phyloP scores from a whole-genome alignment of 2,113 vertebrate species.

The Thamnaconus septentrionalis region DNA sequence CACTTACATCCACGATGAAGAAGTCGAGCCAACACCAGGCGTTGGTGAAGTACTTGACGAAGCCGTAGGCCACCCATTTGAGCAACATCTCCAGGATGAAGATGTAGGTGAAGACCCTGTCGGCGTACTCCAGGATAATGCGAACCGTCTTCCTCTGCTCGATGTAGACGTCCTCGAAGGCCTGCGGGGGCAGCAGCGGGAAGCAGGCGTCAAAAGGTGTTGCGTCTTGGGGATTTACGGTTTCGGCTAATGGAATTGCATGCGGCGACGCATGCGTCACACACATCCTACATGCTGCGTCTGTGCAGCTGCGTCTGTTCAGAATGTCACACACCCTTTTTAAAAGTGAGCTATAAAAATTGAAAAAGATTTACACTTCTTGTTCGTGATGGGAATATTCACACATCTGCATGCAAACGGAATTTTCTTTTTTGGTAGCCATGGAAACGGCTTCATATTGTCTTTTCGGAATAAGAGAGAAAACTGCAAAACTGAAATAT shows the following conservation, averaged over 20 bases:
- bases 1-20: conserved; percentile 99
- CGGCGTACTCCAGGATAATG: conserved; percentile 91
- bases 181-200: conserved; percentile 69
- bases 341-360: too few species aligned
- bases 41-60: conserved; percentile 98
- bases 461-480: too few species aligned
- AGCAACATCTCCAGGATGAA: conserved; percentile 99
- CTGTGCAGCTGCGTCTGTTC: too few species aligned
- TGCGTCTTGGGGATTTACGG: conserved; percentile 16
- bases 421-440: too few species aligned
- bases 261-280: too few species aligned
- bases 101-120: conserved; percentile 98
- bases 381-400: too few species aligned
- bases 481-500: too few species aligned
- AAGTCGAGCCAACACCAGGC: conserved; percentile 99
- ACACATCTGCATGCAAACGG: too few species aligned
- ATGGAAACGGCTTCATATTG: too few species aligned
- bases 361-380: too few species aligned
- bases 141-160: conserved; percentile 94
- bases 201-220: neutral
- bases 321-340: too few species aligned
- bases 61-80: conserved; percentile 98
- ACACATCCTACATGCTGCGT: too few species aligned
- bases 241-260: conserved; percentile 25
- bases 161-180: conserved; percentile 98